Percentiles rank a stretch among this genome's conserved stretches.
These are phyloP conservation scores for Dascillus cervinus DNA, from an alignment of 2,888 invertebrate species.

Conservation along the genomic window DNA sequence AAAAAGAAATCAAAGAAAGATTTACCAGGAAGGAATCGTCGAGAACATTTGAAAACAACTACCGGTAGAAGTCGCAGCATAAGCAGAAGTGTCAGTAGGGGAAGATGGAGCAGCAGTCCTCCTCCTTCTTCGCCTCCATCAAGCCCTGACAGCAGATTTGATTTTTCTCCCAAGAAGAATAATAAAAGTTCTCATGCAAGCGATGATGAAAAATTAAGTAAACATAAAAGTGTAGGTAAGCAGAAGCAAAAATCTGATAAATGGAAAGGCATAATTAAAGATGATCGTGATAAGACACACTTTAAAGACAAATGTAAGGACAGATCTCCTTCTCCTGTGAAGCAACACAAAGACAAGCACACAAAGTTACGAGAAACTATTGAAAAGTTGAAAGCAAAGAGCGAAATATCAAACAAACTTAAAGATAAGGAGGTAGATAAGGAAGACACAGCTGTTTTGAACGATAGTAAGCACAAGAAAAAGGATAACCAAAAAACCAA, in stretches of 20 bases:
- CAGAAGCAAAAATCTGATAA: constrained; percentile 27
- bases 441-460: constrained; percentile 5
- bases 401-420: constrained; percentile 47
- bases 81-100: constrained; percentile 22
- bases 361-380: constrained; percentile 47
- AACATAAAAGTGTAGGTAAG: too few relatives aligned
- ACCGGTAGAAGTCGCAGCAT: constrained; percentile 24
- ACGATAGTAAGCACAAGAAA: constrained; percentile 18
- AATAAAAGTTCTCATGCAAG: constrained; percentile 17
- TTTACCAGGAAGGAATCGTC: constrained; percentile 18
- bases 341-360: constrained; percentile 38
- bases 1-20: constrained; percentile 14
- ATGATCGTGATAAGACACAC: constrained; percentile 13
- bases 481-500: constrained; percentile 11
- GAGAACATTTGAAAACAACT: constrained; percentile 18
- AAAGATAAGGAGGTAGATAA: constrained; percentile 32
- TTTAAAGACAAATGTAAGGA: constrained; percentile 7
- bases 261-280: constrained; percentile 28
- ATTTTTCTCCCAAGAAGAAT: constrained; percentile 23
- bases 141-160: constrained; percentile 31
- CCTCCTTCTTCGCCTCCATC: constrained; percentile 36
- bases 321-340: constrained; percentile 20
- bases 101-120: constrained; percentile 31
- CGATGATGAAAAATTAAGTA: too few relatives aligned
- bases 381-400: constrained; percentile 57